Evolutionary conservation across 2,113 vertebrate genomes (phyloP).

Genomic region (Tympanuchus pallidicinctus): DNA sequence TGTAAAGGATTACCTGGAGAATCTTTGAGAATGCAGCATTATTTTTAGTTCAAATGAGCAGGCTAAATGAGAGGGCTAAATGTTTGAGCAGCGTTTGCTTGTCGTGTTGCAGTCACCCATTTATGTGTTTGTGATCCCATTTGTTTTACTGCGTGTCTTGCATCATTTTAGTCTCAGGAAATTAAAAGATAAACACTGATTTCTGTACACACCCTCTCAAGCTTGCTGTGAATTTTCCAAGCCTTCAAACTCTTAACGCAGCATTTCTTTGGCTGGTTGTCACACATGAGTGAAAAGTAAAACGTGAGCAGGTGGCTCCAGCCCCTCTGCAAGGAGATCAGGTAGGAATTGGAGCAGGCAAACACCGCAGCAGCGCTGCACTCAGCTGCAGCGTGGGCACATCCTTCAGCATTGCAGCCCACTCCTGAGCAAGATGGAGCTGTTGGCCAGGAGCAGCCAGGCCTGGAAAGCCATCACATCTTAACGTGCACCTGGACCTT

Average conservation of each 20-base stretch:
- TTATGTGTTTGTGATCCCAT: background rate
- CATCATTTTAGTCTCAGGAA: background rate
- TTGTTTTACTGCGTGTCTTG: background rate
- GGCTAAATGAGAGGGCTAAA: background rate
- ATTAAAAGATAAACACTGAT: background rate
- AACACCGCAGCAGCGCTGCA: background rate
- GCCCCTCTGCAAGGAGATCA: background rate
- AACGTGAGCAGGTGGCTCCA: background rate
- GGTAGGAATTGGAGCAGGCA: background rate
- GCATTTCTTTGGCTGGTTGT: background rate
- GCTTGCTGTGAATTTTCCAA: background rate
- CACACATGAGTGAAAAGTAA: background rate
- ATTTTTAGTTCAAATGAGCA: slow-evolving; percentile 7
- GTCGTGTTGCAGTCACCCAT: background rate
- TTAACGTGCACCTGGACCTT: background rate
- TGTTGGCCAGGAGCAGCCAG: background rate
- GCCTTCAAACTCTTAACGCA: background rate
- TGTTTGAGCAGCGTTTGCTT: background rate
- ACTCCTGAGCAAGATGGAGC: background rate
- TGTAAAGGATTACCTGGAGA: background rate
- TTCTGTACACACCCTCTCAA: background rate
- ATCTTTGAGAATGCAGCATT: background rate
- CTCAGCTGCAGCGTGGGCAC: background rate
- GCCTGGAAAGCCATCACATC: background rate
- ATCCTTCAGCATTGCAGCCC: background rate